Evolutionary conservation across 2,888 invertebrate species (phyloP), one percentile per base, ranked within the genome.

Genomic region (Apamea anceps): DNA sequence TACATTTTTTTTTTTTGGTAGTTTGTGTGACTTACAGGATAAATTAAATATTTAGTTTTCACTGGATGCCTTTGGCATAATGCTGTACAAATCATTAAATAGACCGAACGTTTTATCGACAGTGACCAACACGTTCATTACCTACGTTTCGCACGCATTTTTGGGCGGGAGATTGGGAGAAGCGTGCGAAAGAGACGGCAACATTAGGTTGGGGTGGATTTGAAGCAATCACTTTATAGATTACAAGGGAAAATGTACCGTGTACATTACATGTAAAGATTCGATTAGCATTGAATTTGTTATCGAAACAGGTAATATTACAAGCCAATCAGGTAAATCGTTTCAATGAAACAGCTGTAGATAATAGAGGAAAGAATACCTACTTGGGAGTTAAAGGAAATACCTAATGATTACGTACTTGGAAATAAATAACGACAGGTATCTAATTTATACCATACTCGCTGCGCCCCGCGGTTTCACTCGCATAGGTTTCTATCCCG

Each of bases 151-250:
- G 70, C 42, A 75, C 77, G 62, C 74, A 80, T 72, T 87, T 84
- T 87, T 80, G 85, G 85, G 87, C 85, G 85, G 85, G 85, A 74
- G 68, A n/a, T 85, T 87, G 85, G 85, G 85, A 74, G 68, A n/a
- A 72, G 15, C 66, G 87, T 74, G 86, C 57, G 87, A 87, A 75
- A 86, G 90, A 87, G 90, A 88, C 72, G 75, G 75, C 84, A 72
- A 63, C 37, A 85, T 72, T 67, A 67, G 73, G 80, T 72, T 65
- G 73, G 83, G 84, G 84, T 87, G 85, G 85, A 85, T 86, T 85
- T 87, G 80, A 74, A 87, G 74, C 84, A 79, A 84, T 87, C 73
- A 67, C 21, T 57, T 48, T 32, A 68, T 45, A 74, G 54, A 75
- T 75, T 54, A 68, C 74, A 88, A 79, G 72, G 86, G 71, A 88